Conservation (phyloP, 2,113 vertebrate genomes). For the Asarcornis scutulata region DNA sequence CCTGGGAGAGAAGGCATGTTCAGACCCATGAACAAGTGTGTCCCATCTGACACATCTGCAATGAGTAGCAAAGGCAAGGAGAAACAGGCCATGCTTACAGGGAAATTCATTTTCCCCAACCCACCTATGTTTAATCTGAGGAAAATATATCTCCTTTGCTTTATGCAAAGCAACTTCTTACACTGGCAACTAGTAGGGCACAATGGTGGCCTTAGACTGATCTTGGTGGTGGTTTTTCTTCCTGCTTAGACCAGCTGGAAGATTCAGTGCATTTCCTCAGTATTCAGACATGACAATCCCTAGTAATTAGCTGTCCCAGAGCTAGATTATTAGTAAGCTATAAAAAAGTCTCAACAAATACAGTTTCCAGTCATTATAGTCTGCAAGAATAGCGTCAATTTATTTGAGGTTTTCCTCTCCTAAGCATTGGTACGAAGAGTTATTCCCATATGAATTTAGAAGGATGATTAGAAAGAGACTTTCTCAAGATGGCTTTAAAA, state of each 20-base stretch:
- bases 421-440: slow-evolving; percentile 51
- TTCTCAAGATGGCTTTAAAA: slow-evolving; percentile 65
- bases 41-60: not conserved
- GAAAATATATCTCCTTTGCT: not conserved
- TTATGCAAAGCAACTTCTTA: not conserved
- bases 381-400: slow-evolving; percentile 39
- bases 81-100: not conserved
- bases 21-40: not conserved
- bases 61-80: not conserved
- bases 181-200: not conserved
- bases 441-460: slow-evolving; percentile 69
- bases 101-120: not conserved
- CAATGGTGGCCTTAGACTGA: not conserved
- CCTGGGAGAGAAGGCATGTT: not conserved
- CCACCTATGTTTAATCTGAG: not conserved
- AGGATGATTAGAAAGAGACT: slow-evolving; percentile 66
- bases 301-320: slow-evolving; percentile 59
- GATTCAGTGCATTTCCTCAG: slow-evolving; percentile 16
- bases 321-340: slow-evolving; percentile 55
- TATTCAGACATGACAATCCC: slow-evolving; percentile 32
- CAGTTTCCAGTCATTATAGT: slow-evolving; percentile 52
- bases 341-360: slow-evolving; percentile 61
- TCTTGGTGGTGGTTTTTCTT: not conserved
- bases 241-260: not conserved
- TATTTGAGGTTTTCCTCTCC: slow-evolving; percentile 58